phyloP scores from a whole-genome alignment of 2,113 vertebrate genomes.

The Xiphophorus maculatus region DNA sequence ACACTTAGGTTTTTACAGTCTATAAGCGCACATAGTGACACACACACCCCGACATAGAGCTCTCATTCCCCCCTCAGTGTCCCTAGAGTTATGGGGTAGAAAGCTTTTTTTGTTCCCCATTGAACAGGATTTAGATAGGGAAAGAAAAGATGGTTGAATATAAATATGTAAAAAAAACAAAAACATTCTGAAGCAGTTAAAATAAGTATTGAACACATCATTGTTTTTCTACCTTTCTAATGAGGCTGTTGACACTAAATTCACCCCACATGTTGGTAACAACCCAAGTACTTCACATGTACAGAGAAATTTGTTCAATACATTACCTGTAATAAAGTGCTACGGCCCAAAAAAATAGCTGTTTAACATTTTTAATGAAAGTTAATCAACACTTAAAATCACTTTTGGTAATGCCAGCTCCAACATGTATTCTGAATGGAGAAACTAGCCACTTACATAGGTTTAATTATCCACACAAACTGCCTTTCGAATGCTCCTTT shows the following conservation, averaged over 20 bases:
- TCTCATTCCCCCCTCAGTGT: conserved; percentile 26
- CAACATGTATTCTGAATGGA: not conserved
- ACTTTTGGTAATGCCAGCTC: not conserved
- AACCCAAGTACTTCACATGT: not conserved
- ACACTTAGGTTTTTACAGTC: conserved; percentile 31
- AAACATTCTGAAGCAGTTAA: conserved; percentile 18
- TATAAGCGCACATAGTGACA: conserved; percentile 12
- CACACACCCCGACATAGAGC: conserved; percentile 13
- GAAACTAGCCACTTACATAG: no score
- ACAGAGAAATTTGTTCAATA: not conserved
- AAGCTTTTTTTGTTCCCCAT: conserved; percentile 50
- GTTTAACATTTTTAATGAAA: not conserved
- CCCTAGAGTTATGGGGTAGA: conserved; percentile 29
- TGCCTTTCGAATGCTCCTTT: not conserved
- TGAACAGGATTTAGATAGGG: conserved; percentile 16
- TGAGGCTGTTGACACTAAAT: not conserved
- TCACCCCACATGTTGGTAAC: not conserved
- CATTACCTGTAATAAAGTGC: not conserved
- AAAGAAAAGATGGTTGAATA: conserved; percentile 41
- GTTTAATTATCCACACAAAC: not conserved
- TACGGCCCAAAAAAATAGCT: not conserved
- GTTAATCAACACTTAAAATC: not conserved
- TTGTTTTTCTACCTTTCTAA: not conserved
- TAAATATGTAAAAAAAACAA: conserved; percentile 38
- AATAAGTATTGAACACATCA: conserved; percentile 27